These are phyloP conservation scores for Drosophila mimica DNA, from an alignment of 2,888 invertebrate genomes.

Conservation along the genomic window DNA sequence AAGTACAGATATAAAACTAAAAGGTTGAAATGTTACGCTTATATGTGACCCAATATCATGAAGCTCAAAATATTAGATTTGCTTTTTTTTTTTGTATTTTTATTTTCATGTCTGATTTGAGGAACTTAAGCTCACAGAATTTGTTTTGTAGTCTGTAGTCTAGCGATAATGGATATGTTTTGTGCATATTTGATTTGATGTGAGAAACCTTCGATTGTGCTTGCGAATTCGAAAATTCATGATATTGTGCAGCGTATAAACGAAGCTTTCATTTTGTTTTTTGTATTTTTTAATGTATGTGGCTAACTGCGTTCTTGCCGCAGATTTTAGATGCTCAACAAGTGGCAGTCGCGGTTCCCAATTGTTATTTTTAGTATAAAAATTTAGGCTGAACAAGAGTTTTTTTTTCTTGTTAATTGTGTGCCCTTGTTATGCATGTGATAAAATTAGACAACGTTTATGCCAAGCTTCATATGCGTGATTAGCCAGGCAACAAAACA, in stretches of 20 bases:
- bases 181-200: slow-evolving; percentile 26
- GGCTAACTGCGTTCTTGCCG: slow-evolving; percentile 60
- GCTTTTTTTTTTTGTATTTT: background rate
- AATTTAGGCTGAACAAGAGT: slow-evolving; percentile 22
- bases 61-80: slow-evolving; percentile 3
- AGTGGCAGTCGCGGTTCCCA: slow-evolving; percentile 21
- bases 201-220: slow-evolving; percentile 51
- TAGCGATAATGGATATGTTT: slow-evolving; percentile 48
- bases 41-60: slow-evolving; percentile 36
- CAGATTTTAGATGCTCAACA: slow-evolving; percentile 59
- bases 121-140: slow-evolving; percentile 33
- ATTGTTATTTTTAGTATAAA: slow-evolving; percentile 6
- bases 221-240: slow-evolving; percentile 20
- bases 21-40: slow-evolving; percentile 22
- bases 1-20: slow-evolving; percentile 30
- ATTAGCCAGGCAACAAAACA: slow-evolving; percentile 12
- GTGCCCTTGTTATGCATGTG: slow-evolving; percentile 53
- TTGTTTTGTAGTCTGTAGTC: slow-evolving; percentile 14
- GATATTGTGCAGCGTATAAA: slow-evolving; percentile 41
- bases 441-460: slow-evolving; percentile 43
- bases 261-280: slow-evolving; percentile 14
- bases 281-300: background rate
- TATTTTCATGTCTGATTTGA: slow-evolving; percentile 6
- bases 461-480: slow-evolving; percentile 44
- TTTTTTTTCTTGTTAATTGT: background rate